phyloP scores from a whole-genome alignment of 2,797 vertebrate genomes.

The Carcharodon carcharias region DNA sequence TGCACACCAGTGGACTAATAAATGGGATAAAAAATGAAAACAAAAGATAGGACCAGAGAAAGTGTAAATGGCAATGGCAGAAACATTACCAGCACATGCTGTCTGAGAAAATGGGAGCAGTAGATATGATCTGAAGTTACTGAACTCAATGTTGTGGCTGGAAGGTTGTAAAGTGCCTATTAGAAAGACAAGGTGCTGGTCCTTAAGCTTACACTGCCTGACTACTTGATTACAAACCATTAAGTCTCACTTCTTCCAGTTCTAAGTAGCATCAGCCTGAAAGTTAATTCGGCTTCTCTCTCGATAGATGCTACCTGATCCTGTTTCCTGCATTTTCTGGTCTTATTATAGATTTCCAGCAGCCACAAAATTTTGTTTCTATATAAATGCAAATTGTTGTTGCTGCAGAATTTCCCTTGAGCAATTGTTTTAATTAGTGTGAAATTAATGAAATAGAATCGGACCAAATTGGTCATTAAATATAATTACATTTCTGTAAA shows the following conservation, averaged over 20 bases:
- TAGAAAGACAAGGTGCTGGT: background rate
- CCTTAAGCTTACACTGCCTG: background rate
- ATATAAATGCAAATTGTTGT: background rate
- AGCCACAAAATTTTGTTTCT: background rate
- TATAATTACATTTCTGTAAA: background rate
- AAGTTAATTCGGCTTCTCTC: background rate
- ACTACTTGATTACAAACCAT: background rate
- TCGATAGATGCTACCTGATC: background rate
- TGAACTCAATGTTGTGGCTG: background rate
- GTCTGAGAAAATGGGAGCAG: background rate
- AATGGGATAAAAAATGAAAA: background rate
- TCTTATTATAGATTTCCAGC: background rate
- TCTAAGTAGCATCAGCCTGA: background rate
- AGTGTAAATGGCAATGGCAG: background rate
- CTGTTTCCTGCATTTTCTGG: background rate
- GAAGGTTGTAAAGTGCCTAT: background rate
- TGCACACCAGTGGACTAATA: background rate
- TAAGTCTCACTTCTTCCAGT: background rate
- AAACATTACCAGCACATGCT: background rate
- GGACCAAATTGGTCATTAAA: background rate
- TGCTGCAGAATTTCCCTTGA: background rate
- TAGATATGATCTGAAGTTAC: background rate
- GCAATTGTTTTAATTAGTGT: no score
- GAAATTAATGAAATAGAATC: background rate
- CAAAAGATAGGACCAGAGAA: background rate